Base-by-base conservation (phyloP, 2,888 invertebrate genomes). In the Cerastoderma edule region DNA sequence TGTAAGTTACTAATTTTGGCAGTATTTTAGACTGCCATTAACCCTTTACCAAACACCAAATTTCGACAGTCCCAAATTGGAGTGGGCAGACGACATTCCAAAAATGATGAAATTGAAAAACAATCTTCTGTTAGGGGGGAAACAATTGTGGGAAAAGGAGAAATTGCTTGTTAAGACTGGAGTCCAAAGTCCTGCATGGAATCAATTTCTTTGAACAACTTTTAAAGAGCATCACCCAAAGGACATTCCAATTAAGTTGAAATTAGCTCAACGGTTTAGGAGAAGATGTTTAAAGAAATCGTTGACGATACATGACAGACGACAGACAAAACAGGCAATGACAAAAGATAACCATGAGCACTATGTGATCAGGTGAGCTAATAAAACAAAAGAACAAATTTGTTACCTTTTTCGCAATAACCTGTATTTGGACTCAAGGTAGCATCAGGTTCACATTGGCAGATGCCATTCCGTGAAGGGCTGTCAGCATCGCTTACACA, bases 391-490 rank as follows among this genome's bases (percentile, higher is more conserved):
- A n/a, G n/a, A n/a, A n/a, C n/a, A n/a, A n/a, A n/a, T n/a, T 5
- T 46, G 5, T 46, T 46, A 46, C 46, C 46, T 46, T 46, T n/a
- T 48, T 32, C 44, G 70, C 78, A 78, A 22, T 33, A 30, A 10
- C 75, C 74, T 5, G 72, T 60, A 0, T 0, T 33, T 0, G 50
- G 28, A 39, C 56, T 46, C 32, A 75, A 39, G 8, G 3, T 5
- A 6, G 69, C 16, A 1, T 8, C 19, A 0, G 72, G 44, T 3
- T 30, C 24, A 64, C 75, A 78, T 6, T 46, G 48, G 39, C 78
- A 75, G 2, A 72, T 28, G 0, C 75, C 75, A 32, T 56, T 48
- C 50, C 48, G 64, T 2, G 46, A 19, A n/a, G n/a, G n/a, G 30
- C 16, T 5, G 8, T 10, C 22, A 6, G 16, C 19, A 19, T 60